Evolutionary conservation across 2,797 vertebrate genomes (phyloP), one percentile per base, ranked within the genome.

Genomic region (Pampus argenteus): DNA sequence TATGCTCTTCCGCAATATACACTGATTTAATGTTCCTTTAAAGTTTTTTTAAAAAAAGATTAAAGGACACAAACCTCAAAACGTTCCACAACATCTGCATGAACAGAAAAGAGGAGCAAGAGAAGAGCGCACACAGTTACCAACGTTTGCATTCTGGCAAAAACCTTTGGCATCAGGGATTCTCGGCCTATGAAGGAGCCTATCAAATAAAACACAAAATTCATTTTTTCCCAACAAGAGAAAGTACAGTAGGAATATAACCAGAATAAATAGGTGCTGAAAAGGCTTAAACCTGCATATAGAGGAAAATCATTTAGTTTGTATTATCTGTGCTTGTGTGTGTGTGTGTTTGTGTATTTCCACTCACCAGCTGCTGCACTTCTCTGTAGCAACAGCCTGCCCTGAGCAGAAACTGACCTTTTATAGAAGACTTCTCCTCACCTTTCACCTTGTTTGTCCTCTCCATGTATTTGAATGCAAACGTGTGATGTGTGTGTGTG

Each of bases 21-120:
- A 3, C 42, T 47, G 5, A 56, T 42, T 20, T 14, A 4, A 36
- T 5, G 1, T n/a, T 20, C 10, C 9, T 18, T 38, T 45, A 13
- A 48, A 3, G 2, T 23, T 17, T 58, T 14, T 28, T 36, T n/a
- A n/a, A 6, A 1, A 67, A 28, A n/a, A 10, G 73, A 49, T 14
- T 26, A 6, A 14, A 47, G 3, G 14, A 20, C n/a, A 75, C 62
- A 36, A 58, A 92, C 92, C 89, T 92, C 66, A 79, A 93, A 93
- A 22, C 29, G 81, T 26, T 72, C 36, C 67, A 92, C 91, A 31
- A 93, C 84, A 55, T 93, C 91, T 50, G 86, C 87, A 3, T 40
- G 64, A 54, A 58, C 85, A 62, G 58, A 68, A 20, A 58, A 51
- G 54, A 91, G 49, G 54, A 88, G 63, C 0, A 22, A 60, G 18